phyloP scores from a whole-genome alignment of 1,140 invertebrate genomes.

The Drosophila orosa region DNA sequence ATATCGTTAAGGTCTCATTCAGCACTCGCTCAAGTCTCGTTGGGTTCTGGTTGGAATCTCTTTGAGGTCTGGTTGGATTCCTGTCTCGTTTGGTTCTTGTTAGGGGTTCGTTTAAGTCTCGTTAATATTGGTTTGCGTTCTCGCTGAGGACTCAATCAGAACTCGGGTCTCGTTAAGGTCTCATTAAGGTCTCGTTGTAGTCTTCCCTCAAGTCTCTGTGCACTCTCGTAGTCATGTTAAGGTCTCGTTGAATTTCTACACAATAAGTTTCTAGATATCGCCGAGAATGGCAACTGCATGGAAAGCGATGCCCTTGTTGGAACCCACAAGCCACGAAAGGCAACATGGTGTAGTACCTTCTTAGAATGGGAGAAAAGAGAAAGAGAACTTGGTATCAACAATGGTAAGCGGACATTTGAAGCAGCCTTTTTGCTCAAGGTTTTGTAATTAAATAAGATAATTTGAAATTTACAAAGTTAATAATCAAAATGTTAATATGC shows the following conservation, averaged over 20 bases:
- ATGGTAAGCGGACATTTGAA: background rate
- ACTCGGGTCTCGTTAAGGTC: background rate
- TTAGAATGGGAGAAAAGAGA: conserved; percentile 11
- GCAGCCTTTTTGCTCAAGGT: background rate
- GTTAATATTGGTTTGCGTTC: too few relatives aligned
- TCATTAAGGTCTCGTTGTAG: background rate
- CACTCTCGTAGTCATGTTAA: too few relatives aligned
- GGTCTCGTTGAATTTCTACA: background rate
- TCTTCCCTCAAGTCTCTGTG: too few relatives aligned
- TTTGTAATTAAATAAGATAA: too few relatives aligned
- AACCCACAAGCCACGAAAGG: background rate
- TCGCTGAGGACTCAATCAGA: background rate
- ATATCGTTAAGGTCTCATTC: background rate
- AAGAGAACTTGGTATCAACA: background rate
- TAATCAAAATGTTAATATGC: background rate
- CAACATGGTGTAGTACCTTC: background rate
- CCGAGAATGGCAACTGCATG: background rate
- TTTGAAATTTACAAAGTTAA: background rate
- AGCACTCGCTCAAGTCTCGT: too few relatives aligned
- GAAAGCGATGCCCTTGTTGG: background rate
- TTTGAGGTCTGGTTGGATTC: background rate
- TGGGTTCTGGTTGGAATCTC: too few relatives aligned
- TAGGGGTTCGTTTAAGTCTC: background rate
- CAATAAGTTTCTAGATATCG: background rate
- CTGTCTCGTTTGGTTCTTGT: background rate